Evolutionary conservation across 2,113 vertebrate genomes (phyloP).

Genomic region (Cavia aperea): DNA sequence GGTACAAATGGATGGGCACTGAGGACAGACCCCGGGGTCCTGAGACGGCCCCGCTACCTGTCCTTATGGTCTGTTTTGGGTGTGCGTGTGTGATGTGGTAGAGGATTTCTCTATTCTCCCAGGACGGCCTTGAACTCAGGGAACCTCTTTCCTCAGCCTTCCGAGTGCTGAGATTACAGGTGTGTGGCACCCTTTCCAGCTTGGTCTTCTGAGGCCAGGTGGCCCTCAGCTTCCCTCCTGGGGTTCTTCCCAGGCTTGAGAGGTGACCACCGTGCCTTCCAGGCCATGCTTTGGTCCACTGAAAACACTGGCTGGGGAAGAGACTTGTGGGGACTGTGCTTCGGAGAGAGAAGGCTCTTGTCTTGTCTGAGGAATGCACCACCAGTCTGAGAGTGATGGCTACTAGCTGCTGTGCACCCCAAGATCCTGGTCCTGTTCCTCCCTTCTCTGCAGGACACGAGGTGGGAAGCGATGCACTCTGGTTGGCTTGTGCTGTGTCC

Average conservation of each 20-base stretch:
- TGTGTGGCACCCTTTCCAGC: background rate
- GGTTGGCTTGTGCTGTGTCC: fast-evolving
- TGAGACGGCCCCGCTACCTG: too few species aligned
- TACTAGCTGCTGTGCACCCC: background rate
- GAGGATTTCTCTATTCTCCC: background rate
- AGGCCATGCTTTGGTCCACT: fast-evolving
- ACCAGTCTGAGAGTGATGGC: fast-evolving
- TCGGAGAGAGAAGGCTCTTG: background rate
- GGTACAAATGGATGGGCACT: background rate
- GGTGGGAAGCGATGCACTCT: fast-evolving
- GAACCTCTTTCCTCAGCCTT: background rate
- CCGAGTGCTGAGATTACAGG: background rate
- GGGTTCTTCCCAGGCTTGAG: background rate
- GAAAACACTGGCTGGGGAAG: background rate
- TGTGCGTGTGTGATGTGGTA: background rate
- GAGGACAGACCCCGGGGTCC: too few species aligned
- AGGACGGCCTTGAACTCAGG: background rate
- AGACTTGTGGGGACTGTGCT: background rate
- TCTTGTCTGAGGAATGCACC: background rate
- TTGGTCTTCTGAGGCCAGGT: background rate
- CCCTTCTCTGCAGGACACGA: background rate
- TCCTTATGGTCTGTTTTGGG: background rate
- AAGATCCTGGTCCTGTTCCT: background rate
- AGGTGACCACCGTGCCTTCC: fast-evolving
- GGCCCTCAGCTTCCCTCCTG: background rate